Conservation (phyloP, 2,113 vertebrate species). For the Castor canadensis region DNA sequence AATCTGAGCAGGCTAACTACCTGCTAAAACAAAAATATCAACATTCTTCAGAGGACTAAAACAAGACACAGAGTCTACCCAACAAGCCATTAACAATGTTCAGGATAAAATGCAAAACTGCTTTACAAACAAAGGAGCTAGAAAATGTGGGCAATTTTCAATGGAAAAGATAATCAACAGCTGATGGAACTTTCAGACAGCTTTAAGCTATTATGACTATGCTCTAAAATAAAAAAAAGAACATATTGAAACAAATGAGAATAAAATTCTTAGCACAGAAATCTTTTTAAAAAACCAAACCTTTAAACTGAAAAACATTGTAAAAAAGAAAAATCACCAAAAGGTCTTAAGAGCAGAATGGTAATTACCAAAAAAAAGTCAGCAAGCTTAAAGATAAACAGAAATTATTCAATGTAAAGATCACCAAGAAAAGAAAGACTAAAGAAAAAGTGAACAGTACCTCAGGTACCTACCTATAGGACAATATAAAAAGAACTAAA, state of each 20-base stretch:
- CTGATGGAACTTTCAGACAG: not conserved
- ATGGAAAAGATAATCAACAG: not conserved
- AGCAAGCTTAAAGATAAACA: not conserved
- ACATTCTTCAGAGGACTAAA: not conserved
- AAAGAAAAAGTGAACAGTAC: not conserved
- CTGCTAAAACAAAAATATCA: not conserved
- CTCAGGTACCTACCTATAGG: not conserved
- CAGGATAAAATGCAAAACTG: not conserved
- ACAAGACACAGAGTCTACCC: not conserved
- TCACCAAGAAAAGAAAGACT: not conserved
- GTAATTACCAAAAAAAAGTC: not conserved
- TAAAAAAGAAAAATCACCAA: not conserved
- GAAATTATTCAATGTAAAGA: conserved; percentile 16
- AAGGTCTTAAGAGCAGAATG: not conserved
- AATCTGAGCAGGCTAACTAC: not conserved
- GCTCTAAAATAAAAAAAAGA: not conserved
- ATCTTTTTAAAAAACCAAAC: not conserved
- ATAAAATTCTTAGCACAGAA: not conserved
- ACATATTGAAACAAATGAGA: not conserved
- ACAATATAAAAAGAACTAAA: not conserved
- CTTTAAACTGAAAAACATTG: not conserved
- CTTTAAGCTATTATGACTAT: not conserved
- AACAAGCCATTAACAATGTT: not conserved
- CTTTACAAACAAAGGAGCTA: not conserved
- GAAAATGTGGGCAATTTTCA: not conserved